Evolutionary conservation across 2,888 invertebrate species (phyloP), one percentile per base, ranked within the genome.

Genomic region (Pardosa pseudoannulata): DNA sequence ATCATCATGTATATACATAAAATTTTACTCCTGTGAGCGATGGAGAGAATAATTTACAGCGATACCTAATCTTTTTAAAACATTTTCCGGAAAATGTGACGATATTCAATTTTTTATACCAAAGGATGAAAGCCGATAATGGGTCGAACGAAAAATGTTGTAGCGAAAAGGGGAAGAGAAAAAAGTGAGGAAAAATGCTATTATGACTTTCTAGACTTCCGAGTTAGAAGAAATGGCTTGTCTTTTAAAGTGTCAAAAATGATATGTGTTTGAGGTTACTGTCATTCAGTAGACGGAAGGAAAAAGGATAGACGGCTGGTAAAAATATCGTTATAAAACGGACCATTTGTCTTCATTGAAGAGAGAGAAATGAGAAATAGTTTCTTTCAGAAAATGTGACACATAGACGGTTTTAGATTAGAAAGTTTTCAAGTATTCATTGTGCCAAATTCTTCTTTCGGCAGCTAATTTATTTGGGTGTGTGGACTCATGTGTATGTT

Each of bases 231-330:
- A 2, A 56, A 56, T 56, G 56, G 56, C 56, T 56, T 36, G 5
- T 36, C 36, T 56, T 56, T 56, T 6, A 56, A 23, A 56, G 56
- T 56, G 23, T 56, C 19, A 56, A 11, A 11, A 56, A 6, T 23
- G 19, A 56, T 46, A 46, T 56, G 56, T 56, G 56, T 56, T 56
- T 56, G 56, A 56, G 23, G 56, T 56, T 19, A 56, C 56, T 56
- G 19, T 23, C 19, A 56, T 23, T 56, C 23, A 23, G 5, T 23
- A 23, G 41, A 16, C 16, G 41, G 16, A 46, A 36, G 11, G 46
- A 36, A 36, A 36, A 46, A 16, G 46, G 46, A 46, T 2, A 6
- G 16, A 11, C 6, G 36, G 36, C 36, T 36, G 36, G 36, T 36
- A 13, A 16, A 56, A 46, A 56, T 56, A 56, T 56, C n/a, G 23